These are phyloP conservation scores for Apostichopus japonicus DNA, from an alignment of 35 echinoderm and acorn worm species.

Conservation along the genomic window DNA sequence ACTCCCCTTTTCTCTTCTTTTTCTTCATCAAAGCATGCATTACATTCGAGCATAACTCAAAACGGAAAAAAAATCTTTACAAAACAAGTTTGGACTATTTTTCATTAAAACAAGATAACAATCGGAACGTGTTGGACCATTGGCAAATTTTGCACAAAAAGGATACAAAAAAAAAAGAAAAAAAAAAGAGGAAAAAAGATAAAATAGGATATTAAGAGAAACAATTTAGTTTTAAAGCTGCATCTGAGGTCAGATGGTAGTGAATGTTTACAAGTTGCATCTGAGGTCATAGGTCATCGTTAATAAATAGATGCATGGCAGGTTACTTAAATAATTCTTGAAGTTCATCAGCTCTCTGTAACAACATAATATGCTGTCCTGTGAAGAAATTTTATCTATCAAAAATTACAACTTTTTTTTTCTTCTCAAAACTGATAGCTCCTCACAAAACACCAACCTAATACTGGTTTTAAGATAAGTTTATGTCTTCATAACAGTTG, in stretches of 20 bases:
- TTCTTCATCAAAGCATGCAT: slow-evolving; percentile 25
- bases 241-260: background rate
- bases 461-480: no score
- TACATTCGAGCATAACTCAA: slow-evolving; percentile 19
- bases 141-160: background rate
- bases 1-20: background rate
- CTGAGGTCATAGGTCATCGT: no score
- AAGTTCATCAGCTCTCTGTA: no score
- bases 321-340: no score
- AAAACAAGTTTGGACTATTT: background rate
- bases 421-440: no score
- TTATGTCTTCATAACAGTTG: no score
- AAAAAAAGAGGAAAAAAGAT: background rate
- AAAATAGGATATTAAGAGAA: background rate
- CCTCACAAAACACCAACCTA: no score
- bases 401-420: no score
- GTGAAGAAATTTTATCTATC: no score
- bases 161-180: background rate
- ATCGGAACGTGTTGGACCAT: background rate
- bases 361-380: no score
- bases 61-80: background rate
- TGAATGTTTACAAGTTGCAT: no score
- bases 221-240: background rate
- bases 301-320: no score
- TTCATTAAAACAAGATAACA: background rate